These are phyloP conservation scores for Nestor notabilis DNA, from an alignment of 2,113 vertebrate species.

Conservation along the genomic window DNA sequence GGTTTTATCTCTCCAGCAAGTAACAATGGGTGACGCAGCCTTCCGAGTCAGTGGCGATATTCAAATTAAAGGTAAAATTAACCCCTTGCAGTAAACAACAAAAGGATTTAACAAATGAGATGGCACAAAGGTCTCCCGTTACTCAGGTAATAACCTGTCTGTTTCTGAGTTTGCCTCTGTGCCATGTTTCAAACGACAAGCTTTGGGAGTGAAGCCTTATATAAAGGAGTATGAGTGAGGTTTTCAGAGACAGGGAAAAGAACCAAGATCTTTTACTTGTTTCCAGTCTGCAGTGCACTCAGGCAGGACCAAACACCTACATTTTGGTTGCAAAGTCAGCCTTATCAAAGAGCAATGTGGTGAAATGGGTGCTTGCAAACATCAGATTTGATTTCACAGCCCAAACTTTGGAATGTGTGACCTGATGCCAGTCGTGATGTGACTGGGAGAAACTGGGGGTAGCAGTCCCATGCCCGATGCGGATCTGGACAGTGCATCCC, in stretches of 20 bases:
- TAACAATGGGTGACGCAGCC: background rate
- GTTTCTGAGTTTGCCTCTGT: background rate
- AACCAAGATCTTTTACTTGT: background rate
- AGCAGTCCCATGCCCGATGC: background rate
- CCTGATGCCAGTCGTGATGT: background rate
- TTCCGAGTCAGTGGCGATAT: background rate
- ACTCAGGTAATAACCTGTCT: background rate
- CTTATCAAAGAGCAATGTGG: background rate
- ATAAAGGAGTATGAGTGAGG: background rate
- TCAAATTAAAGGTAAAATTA: constrained; percentile 38
- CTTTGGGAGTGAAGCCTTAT: background rate
- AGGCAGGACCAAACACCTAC: background rate
- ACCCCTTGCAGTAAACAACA: background rate
- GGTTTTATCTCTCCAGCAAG: background rate
- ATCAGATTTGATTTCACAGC: background rate
- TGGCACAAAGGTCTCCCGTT: background rate
- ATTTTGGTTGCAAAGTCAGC: background rate
- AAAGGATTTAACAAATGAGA: background rate
- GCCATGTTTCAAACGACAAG: background rate
- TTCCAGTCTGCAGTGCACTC: background rate
- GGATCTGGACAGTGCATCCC: background rate
- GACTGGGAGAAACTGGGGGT: background rate
- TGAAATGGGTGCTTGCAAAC: background rate
- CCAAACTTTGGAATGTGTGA: background rate
- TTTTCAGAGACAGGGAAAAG: background rate